These are phyloP conservation scores for Pseudochromis fuscus DNA, from an alignment of 2,797 vertebrate species.

Conservation along the genomic window DNA sequence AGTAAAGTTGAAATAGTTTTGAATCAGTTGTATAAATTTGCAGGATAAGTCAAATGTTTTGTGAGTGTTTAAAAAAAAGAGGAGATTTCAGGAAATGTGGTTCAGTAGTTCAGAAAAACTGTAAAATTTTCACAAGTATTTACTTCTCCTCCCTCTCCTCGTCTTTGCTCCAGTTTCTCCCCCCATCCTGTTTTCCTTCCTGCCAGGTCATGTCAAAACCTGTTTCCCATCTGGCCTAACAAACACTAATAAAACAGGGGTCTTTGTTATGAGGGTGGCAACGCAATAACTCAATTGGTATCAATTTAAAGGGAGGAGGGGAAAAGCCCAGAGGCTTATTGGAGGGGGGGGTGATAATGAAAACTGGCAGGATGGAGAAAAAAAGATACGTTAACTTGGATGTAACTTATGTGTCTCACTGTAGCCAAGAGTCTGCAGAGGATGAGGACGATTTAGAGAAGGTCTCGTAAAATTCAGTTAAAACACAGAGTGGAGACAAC, in stretches of 20 bases:
- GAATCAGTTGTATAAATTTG: no score
- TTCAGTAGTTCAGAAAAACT: no score
- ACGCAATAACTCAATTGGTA: slow-evolving; percentile 63
- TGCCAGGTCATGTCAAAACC: slow-evolving; percentile 59
- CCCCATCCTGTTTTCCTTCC: slow-evolving; percentile 26
- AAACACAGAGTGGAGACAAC: slow-evolving; percentile 23
- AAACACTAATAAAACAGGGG: slow-evolving; percentile 58
- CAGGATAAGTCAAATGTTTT: no score
- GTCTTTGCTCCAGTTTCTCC: not conserved
- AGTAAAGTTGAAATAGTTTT: no score
- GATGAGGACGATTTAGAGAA: slow-evolving; percentile 14
- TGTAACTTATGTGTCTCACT: not conserved
- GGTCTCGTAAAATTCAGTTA: not conserved
- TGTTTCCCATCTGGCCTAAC: slow-evolving; percentile 62
- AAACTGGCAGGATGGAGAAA: slow-evolving; percentile 3
- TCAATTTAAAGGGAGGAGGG: slow-evolving; percentile 49
- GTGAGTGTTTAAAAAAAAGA: no score
- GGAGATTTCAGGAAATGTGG: no score
- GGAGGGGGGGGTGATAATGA: not conserved
- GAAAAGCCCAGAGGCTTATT: slow-evolving; percentile 38
- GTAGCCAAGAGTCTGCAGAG: not conserved
- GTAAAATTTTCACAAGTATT: slow-evolving; percentile 1
- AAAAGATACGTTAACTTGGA: not conserved
- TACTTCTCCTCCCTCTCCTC: not conserved
- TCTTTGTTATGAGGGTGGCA: slow-evolving; percentile 49